Base-by-base conservation (phyloP, 92 coral and sea anemone species). In the Phenganax subtilis region DNA sequence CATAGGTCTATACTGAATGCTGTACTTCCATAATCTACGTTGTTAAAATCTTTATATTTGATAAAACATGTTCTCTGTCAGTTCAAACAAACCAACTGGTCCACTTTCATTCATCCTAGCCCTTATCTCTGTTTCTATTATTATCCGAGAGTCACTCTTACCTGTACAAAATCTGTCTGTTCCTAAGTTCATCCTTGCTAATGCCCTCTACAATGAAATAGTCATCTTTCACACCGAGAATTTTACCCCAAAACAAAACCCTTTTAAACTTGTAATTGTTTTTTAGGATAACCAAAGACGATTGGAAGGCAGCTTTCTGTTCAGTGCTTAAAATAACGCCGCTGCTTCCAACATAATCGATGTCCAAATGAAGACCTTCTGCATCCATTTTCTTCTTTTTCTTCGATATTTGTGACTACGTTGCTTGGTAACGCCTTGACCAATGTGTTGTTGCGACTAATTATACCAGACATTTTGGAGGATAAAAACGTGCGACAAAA, bases 271-370 rank as follows among this genome's bases (percentile, higher is more conserved):
- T 96, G 97, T 96, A 96, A 80, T 96, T 96, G 72, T 87, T 89
- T 81, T 84, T 92, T 87, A 87, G 47, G 78, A 96, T 96, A 20
- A 96, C 96, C 82, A 96, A 77, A 44, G 99, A 96, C 31, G 99
- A 96, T 88, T 92, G 97, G 63, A 96, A 86, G 70, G 99, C 99
- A 29, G 99, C 97, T 82, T 96, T 96, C 86, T 96, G 99, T 54
- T 96, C 99, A 62, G 99, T 92, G 83, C 99, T 96, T 25, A 96
- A 85, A 77, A 96, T 84, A 86, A 92, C 89, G 27, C 99, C 99
- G 77, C 99, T 96, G 29, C 99, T 96, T 75, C 97, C 99, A 55
- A 96, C 97, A 62, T 96, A 96, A 89, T 92, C 97, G 37, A 96
- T 62, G 75, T 85, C 84, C 90, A 92, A 90, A 82, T 96, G 90